Evolutionary conservation across 2,113 vertebrate species (phyloP), one percentile per base, ranked within the genome.

Genomic region (Heterotilapia buettikoferi): DNA sequence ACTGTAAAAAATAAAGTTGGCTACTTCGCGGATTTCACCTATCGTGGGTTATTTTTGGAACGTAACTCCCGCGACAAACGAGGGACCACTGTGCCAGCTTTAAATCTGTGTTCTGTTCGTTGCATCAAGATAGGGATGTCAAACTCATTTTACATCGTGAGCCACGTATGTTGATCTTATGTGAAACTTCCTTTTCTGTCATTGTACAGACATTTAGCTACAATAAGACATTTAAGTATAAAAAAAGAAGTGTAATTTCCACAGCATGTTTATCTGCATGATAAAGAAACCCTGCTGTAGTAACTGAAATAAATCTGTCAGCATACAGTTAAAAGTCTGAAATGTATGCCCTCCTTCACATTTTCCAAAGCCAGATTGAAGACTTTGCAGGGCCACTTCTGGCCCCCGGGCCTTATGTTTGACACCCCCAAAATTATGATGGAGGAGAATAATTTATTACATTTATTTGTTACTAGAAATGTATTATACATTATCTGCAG

Each of bases 231-330:
- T 66, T 38, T 66, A 66, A 36, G 36, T 66, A 36, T 36, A 3
- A 38, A 31, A 31, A 66, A 12, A 36, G 9, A 66, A n/a, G 18
- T 66, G 10, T 12, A 66, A 66, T 66, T 66, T 66, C 36, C 1
- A 12, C 31, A 36, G 61, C 10, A 66, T 66, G 61, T 66, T 66
- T 36, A 36, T 4, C 31, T 66, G 18, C 4, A 66, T 5, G 18
- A 66, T 66, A n/a, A 66, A 66, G 61, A 66, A 36, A 66, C 61
- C 61, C 61, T 36, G 61, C 31, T 66, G 61, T 36, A 66, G 10
- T 36, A 66, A 66, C 6, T 66, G 31, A 66, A n/a, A 36, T 36
- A n/a, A 36, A 66, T 36, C 6, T 66, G 18, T 66, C 61, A 66
- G 61, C 59, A 63, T 36, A 63, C 59, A 63, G 59, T 63, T 63